These are phyloP conservation scores for Eunapius fragilis DNA, from an alignment of 37 sponge, comb jelly and placozoan genomes.

Conservation along the genomic window DNA sequence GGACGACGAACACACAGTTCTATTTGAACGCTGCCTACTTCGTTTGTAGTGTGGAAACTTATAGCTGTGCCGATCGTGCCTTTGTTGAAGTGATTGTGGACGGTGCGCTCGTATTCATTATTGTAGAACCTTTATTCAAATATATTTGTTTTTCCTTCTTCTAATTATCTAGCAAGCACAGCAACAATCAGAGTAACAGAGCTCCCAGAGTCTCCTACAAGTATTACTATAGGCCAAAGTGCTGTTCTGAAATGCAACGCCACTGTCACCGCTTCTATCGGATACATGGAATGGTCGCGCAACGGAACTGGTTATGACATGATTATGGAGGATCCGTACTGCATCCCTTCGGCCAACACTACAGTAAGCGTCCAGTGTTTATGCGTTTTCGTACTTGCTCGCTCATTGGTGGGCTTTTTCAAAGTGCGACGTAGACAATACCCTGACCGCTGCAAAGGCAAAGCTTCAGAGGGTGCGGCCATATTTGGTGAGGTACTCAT, in stretches of 20 bases:
- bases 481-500: neutral
- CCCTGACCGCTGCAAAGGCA: neutral
- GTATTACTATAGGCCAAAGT: neutral
- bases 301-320: neutral
- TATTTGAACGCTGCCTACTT: slow-evolving; percentile 5
- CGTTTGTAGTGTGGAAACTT: slow-evolving; percentile 7
- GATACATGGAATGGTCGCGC: neutral
- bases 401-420: neutral
- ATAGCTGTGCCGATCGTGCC: neutral
- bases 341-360: neutral
- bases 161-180: neutral
- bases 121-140: neutral
- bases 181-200: neutral
- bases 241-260: neutral
- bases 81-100: neutral
- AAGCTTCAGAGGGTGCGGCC: neutral
- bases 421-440: neutral
- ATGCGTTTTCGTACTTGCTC: neutral
- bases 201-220: neutral
- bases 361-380: neutral
- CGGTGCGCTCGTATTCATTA: neutral
- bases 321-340: neutral
- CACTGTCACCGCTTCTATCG: neutral
- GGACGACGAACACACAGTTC: neutral
- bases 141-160: neutral